These are phyloP conservation scores for Gryllus longicercus DNA, from an alignment of 2,888 invertebrate species.

Conservation along the genomic window DNA sequence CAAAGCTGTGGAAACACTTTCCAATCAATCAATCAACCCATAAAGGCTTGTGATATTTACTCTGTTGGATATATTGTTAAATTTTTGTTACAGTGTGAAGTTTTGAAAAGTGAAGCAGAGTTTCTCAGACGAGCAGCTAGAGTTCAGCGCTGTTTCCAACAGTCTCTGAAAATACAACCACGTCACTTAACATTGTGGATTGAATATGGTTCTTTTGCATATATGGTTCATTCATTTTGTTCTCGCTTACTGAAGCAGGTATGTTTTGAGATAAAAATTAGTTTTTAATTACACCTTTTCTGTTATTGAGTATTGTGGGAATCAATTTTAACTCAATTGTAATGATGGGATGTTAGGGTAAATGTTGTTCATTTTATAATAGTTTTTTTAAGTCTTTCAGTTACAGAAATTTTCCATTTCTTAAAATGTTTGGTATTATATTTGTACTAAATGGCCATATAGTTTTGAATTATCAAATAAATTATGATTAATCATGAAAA, in stretches of 20 bases:
- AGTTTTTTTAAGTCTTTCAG: too few relatives aligned
- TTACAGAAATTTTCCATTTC: too few relatives aligned
- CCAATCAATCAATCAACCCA: too few relatives aligned
- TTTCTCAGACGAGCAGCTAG: constrained; percentile 67
- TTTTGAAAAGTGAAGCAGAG: constrained; percentile 55
- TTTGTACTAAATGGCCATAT: too few relatives aligned
- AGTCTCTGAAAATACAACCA: constrained; percentile 71
- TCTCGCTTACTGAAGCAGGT: constrained; percentile 81
- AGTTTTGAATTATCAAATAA: background rate
- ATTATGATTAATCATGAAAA: background rate
- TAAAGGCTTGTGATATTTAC: too few relatives aligned
- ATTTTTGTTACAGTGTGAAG: constrained; percentile 42
- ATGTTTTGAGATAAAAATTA: constrained; percentile 41
- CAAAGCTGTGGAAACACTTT: too few relatives aligned
- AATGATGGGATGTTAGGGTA: too few relatives aligned
- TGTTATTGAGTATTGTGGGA: background rate
- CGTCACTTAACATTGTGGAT: constrained; percentile 77
- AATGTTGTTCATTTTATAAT: too few relatives aligned
- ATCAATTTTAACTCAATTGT: too few relatives aligned
- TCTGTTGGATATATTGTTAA: background rate
- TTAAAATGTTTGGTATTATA: too few relatives aligned
- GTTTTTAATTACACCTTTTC: background rate
- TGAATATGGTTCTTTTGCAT: constrained; percentile 87
- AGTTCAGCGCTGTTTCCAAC: constrained; percentile 75
- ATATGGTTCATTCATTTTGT: constrained; percentile 85